Conservation (phyloP, 2,113 vertebrate species). For the Prionailurus viverrinus region DNA sequence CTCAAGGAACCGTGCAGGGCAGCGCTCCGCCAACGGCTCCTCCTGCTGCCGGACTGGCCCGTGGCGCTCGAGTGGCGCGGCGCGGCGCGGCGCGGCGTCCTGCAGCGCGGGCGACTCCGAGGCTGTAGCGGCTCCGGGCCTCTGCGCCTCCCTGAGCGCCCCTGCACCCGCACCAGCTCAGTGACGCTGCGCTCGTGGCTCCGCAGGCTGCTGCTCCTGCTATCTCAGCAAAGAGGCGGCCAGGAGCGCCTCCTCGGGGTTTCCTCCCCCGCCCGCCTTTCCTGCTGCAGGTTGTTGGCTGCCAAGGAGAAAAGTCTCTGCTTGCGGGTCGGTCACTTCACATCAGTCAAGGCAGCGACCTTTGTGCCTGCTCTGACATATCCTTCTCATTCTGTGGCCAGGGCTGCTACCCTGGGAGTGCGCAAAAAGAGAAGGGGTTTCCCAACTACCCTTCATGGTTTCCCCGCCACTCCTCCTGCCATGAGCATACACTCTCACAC, state of each 20-base stretch:
- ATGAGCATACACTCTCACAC: neutral
- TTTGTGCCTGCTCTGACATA: neutral
- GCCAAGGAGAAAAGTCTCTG: conserved; percentile 55
- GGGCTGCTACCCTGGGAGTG: neutral
- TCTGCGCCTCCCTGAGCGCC: conserved; percentile 5
- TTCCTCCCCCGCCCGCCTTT: conserved; percentile 62
- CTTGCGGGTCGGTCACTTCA: neutral
- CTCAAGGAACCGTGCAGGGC: neutral
- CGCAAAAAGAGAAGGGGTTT: conserved; percentile 59
- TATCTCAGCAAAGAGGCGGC: conserved; percentile 70
- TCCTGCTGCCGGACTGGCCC: neutral
- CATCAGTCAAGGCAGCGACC: neutral
- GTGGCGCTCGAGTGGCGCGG: neutral
- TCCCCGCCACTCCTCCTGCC: neutral
- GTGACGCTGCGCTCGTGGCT: conserved; percentile 74
- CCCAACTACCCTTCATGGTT: conserved; percentile 40
- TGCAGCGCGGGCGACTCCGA: conserved; percentile 17
- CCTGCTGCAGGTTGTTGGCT: conserved; percentile 72
- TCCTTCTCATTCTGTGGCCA: neutral
- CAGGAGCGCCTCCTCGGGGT: conserved; percentile 66
- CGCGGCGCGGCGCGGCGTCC: neutral
- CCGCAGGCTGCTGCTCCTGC: conserved; percentile 65
- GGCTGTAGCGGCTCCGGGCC: conserved; percentile 4
- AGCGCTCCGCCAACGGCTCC: neutral
- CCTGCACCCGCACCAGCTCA: conserved; percentile 10